phyloP scores from a whole-genome alignment of 2,113 vertebrate species.

The Gobius niger region DNA sequence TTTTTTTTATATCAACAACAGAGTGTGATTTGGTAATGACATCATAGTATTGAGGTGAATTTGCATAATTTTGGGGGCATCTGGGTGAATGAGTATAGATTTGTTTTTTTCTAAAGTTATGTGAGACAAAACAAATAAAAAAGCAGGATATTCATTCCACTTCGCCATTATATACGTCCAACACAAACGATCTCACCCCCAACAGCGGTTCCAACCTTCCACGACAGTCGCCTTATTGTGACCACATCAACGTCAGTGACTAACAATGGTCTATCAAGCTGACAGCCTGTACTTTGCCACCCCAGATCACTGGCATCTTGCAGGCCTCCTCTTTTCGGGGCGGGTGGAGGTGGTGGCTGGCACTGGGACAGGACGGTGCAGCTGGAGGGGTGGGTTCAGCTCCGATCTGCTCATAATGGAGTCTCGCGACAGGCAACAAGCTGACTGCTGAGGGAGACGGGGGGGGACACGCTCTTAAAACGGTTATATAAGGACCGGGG shows the following conservation, averaged over 20 bases:
- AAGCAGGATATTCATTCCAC: no score
- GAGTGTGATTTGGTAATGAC: no score
- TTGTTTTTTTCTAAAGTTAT: no score
- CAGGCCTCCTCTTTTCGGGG: neutral
- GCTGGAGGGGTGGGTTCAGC: constrained; percentile 5
- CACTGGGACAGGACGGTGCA: neutral
- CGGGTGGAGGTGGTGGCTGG: neutral
- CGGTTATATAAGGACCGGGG: neutral
- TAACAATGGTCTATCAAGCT: neutral
- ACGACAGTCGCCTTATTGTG: neutral
- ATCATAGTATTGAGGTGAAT: no score
- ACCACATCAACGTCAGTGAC: neutral
- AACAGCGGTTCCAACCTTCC: neutral
- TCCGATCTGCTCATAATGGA: neutral
- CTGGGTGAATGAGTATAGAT: no score
- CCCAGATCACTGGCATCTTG: neutral
- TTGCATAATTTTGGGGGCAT: no score
- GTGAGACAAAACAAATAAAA: no score
- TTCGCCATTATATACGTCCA: neutral
- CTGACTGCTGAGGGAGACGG: neutral
- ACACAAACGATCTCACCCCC: neutral
- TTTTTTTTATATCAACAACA: no score
- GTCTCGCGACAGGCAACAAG: neutral
- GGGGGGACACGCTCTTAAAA: neutral
- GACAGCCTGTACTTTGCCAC: neutral